Percentiles rank a stretch among this genome's conserved stretches.
Conservation (phyloP, 2,113 vertebrate species). For the Siphamia tubifer region DNA sequence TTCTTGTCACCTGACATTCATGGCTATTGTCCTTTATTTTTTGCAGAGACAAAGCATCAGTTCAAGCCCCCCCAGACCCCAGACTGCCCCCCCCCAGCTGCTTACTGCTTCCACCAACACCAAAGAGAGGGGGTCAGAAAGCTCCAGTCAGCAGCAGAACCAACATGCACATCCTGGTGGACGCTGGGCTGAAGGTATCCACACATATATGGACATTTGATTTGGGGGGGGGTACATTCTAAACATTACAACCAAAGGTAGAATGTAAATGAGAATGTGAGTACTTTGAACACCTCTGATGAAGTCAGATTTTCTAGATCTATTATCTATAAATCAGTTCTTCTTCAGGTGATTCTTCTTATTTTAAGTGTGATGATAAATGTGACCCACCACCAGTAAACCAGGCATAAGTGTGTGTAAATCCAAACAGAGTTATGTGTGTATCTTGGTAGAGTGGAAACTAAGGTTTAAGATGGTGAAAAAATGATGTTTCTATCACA, state of each 20-base stretch:
- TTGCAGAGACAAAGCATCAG: slow-evolving; percentile 65
- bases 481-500: too few species aligned
- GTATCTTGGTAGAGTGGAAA: too few species aligned
- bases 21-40: background rate
- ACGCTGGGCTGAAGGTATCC: slow-evolving; percentile 90
- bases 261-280: too few species aligned
- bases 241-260: background rate
- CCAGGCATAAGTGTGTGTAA: too few species aligned
- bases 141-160: slow-evolving; percentile 87
- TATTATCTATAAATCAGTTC: too few species aligned
- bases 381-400: too few species aligned
- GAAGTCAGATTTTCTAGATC: too few species aligned
- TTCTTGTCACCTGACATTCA: background rate
- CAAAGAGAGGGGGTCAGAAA: slow-evolving; percentile 86
- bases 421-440: too few species aligned
- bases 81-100: slow-evolving; percentile 92
- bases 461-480: too few species aligned
- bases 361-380: too few species aligned
- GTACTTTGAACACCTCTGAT: too few species aligned
- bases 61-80: slow-evolving; percentile 81
- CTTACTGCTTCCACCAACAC: slow-evolving; percentile 88
- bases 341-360: too few species aligned
- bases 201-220: background rate
- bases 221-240: background rate
- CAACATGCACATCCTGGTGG: slow-evolving; percentile 92